Percentiles rank a stretch among this genome's conserved stretches.
Evolutionary conservation across 2,888 invertebrate genomes (phyloP).

Genomic region (Lepidocyrtoides sp.): DNA sequence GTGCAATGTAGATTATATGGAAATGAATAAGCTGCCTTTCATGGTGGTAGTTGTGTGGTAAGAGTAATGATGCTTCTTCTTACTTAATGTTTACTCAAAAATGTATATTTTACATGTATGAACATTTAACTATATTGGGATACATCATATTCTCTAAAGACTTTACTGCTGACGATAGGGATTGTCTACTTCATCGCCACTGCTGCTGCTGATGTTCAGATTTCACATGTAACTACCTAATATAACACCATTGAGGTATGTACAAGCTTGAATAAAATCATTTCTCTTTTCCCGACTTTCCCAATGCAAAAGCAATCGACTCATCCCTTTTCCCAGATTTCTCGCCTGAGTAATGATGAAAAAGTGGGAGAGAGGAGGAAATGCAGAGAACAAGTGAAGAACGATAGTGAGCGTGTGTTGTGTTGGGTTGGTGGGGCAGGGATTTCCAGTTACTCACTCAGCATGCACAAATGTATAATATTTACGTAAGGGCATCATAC

Average conservation of each 20-base stretch:
- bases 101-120: too few relatives aligned
- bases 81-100: conserved; percentile 21
- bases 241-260: conserved; percentile 15
- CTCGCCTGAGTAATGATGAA: conserved; percentile 52
- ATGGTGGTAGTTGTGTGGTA: too few relatives aligned
- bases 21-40: conserved; percentile 46
- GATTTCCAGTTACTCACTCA: conserved; percentile 67
- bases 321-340: conserved; percentile 52
- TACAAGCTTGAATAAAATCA: conserved; percentile 23
- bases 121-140: too few relatives aligned
- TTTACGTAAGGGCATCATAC: too few relatives aligned
- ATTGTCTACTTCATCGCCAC: too few relatives aligned
- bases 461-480: neutral
- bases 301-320: conserved; percentile 37
- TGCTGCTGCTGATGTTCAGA: neutral
- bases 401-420: conserved; percentile 33
- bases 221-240: neutral
- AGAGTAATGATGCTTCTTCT: conserved; percentile 44
- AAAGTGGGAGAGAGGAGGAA: conserved; percentile 26
- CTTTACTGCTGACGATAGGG: too few relatives aligned
- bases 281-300: conserved; percentile 48
- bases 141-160: too few relatives aligned
- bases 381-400: conserved; percentile 30
- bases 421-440: conserved; percentile 40
- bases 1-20: conserved; percentile 53